Evolutionary conservation across 2,888 invertebrate genomes (phyloP).

Genomic region (Antheraea assamensis): DNA sequence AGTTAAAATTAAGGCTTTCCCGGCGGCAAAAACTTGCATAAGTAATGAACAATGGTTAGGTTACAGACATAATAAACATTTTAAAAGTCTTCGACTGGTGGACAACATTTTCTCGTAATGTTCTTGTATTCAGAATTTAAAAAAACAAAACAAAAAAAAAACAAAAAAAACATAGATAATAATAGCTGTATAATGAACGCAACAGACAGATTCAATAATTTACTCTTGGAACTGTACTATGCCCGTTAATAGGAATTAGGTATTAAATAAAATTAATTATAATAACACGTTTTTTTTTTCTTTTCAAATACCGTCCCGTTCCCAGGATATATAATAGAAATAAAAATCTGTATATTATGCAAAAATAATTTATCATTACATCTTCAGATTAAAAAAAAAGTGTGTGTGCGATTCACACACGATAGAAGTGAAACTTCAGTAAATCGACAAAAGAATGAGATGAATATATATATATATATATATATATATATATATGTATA

Average conservation of each 20-base stretch:
- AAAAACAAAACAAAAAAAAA: no score
- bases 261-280: slow-evolving; percentile 81
- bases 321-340: slow-evolving; percentile 19
- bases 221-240: slow-evolving; percentile 79
- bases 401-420: no score
- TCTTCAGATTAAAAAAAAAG: no score
- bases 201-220: slow-evolving; percentile 63
- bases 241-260: slow-evolving; percentile 79
- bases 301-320: slow-evolving; percentile 29
- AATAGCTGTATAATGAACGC: slow-evolving; percentile 61
- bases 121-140: slow-evolving; percentile 17
- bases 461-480: no score
- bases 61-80: slow-evolving; percentile 44
- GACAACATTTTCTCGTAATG: slow-evolving; percentile 13
- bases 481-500: no score
- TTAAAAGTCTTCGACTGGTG: slow-evolving; percentile 45
- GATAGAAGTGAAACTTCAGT: no score
- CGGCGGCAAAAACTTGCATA: slow-evolving; percentile 64
- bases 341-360: slow-evolving; percentile 29
- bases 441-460: no score
- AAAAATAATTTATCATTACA: slow-evolving; percentile 33
- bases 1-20: slow-evolving; percentile 72
- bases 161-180: slow-evolving; percentile 30
- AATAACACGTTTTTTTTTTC: slow-evolving; percentile 51
- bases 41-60: slow-evolving; percentile 50